A percentile compares a stretch with the other conserved stretches of the same genome.
phyloP scores from a whole-genome alignment of 2,113 vertebrate genomes.

The Empidonax traillii region DNA sequence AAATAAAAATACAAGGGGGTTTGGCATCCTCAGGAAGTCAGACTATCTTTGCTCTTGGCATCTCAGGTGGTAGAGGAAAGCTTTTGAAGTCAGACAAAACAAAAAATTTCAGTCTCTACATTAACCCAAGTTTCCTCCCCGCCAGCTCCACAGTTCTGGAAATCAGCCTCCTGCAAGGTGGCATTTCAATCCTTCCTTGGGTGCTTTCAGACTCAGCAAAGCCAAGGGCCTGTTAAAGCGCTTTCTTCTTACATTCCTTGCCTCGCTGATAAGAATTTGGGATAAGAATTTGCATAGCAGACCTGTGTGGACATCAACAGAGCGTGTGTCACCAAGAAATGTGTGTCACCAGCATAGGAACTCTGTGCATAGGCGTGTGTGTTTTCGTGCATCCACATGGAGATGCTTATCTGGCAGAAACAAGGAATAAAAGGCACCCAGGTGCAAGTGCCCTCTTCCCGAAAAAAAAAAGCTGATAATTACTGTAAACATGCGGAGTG shows the following conservation, averaged over 20 bases:
- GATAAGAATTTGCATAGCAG: not conserved
- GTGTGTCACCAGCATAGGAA: not conserved
- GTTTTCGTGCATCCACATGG: not conserved
- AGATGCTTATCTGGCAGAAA: not conserved
- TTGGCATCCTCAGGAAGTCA: conserved; percentile 9
- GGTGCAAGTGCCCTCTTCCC: not conserved
- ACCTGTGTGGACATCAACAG: rapidly evolving
- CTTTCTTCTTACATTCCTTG: not conserved
- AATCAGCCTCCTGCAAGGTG: not conserved
- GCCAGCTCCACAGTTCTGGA: not conserved
- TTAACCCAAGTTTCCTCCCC: not conserved
- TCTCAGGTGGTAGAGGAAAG: not conserved
- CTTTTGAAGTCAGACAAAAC: conserved; percentile 6
- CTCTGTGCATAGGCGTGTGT: not conserved
- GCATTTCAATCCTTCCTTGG: not conserved
- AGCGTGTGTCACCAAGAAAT: not conserved
- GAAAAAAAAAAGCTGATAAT: not conserved
- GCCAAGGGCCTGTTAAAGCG: not conserved
- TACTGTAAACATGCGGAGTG: not conserved
- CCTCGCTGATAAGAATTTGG: not conserved
- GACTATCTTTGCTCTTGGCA: not conserved
- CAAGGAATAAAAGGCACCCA: not conserved
- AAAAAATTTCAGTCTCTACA: conserved; percentile 2
- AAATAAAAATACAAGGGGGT: not conserved
- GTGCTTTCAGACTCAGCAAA: not conserved